These are phyloP conservation scores for Hydrochoerus hydrochaeris DNA, from an alignment of 2,113 vertebrate species.

Conservation along the genomic window DNA sequence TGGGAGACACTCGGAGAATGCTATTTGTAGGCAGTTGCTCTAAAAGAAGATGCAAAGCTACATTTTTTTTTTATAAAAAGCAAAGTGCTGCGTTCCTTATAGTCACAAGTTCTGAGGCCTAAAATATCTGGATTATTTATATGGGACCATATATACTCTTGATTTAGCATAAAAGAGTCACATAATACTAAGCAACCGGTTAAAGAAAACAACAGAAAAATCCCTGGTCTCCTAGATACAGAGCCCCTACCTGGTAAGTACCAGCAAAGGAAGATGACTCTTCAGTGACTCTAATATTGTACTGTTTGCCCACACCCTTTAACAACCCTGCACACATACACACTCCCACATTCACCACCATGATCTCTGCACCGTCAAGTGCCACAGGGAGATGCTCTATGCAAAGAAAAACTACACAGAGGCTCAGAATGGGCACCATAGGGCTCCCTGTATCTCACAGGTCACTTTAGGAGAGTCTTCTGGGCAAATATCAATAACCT, in stretches of 20 bases:
- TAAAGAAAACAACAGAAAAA: background rate
- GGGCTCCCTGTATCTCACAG: background rate
- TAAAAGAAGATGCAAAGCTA: background rate
- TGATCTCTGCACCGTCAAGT: background rate
- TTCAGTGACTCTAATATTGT: background rate
- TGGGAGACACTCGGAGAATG: background rate
- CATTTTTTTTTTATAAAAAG: background rate
- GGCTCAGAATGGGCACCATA: background rate
- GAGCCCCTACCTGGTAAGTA: background rate
- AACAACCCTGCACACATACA: background rate
- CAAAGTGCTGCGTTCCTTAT: background rate
- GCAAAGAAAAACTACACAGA: background rate
- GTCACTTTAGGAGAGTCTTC: constrained; percentile 64
- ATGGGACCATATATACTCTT: background rate
- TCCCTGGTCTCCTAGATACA: background rate
- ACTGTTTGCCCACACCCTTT: background rate
- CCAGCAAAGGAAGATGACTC: background rate
- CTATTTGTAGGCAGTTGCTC: background rate
- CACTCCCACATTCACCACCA: background rate
- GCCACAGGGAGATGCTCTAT: background rate
- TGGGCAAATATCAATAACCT: constrained; percentile 53
- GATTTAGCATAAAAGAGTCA: background rate
- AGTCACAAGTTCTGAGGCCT: background rate
- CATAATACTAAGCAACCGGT: background rate
- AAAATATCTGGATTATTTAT: background rate